Percentiles rank a stretch among this genome's conserved stretches.
Evolutionary conservation across 2,888 invertebrate genomes (phyloP).

Genomic region (Eubasilissa splendida): DNA sequence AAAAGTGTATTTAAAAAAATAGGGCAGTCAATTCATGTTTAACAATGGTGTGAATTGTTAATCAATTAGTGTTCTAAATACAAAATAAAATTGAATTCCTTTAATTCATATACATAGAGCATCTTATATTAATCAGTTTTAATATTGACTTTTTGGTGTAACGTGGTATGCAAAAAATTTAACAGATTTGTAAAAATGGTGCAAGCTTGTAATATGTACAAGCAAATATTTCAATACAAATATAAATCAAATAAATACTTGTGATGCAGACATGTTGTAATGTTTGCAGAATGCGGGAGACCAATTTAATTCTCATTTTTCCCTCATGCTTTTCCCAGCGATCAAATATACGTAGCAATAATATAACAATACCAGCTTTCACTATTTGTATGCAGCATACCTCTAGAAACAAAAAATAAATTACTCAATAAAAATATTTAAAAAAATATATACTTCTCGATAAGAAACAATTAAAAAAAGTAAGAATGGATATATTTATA

Average conservation of each 20-base stretch:
- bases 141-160: no score
- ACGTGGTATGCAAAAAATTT: background rate
- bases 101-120: no score
- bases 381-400: conserved; percentile 77
- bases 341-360: conserved; percentile 75
- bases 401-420: conserved; percentile 65
- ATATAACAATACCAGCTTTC: conserved; percentile 74
- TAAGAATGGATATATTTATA: no score
- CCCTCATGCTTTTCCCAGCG: conserved; percentile 78
- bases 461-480: no score
- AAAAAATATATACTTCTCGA: conserved; percentile 35
- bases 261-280: conserved; percentile 75
- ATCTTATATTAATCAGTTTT: no score
- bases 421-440: background rate
- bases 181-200: no score
- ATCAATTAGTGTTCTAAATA: no score
- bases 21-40: no score
- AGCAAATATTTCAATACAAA: conserved; percentile 9
- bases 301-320: conserved; percentile 75
- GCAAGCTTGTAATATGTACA: no score
- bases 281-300: conserved; percentile 74
- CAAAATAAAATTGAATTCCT: no score
- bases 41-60: no score
- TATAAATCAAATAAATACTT: conserved; percentile 69
- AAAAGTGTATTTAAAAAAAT: no score